These are phyloP conservation scores for Dascillus cervinus DNA, from an alignment of 2,888 invertebrate species.

Conservation along the genomic window DNA sequence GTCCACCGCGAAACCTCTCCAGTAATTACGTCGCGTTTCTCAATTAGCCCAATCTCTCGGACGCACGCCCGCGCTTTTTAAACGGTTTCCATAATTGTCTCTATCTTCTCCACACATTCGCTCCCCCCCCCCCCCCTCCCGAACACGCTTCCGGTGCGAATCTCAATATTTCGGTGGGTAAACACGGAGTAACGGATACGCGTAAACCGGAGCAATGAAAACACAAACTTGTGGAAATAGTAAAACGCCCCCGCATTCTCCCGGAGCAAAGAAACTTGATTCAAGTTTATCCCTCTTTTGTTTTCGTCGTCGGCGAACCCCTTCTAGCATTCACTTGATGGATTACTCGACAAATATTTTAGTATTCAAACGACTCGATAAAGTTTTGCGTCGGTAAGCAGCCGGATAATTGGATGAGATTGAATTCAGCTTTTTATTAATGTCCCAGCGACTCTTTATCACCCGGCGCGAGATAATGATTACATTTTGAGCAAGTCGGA, in stretches of 20 bases:
- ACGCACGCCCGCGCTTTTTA: constrained; percentile 33
- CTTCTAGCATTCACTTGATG: constrained; percentile 29
- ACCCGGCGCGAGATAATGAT: constrained; percentile 20
- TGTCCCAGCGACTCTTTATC: constrained; percentile 20
- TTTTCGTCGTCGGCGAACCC: constrained; percentile 19
- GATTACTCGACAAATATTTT: constrained; percentile 37
- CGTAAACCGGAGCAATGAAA: too few species aligned
- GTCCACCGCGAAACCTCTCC: constrained; percentile 18
- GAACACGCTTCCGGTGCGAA: too few species aligned
- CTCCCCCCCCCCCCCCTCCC: too few species aligned
- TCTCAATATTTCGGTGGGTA: too few species aligned
- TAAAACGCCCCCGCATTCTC: not conserved
- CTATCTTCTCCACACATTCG: too few species aligned
- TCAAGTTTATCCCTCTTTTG: constrained; percentile 18
- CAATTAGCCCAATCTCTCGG: constrained; percentile 34
- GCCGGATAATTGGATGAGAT: constrained; percentile 31
- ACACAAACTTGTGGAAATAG: too few species aligned
- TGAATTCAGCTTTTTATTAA: constrained; percentile 32
- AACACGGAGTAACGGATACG: too few species aligned
- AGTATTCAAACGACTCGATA: constrained; percentile 34
- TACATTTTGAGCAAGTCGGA: constrained; percentile 19
- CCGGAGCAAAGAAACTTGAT: not conserved
- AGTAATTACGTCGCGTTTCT: constrained; percentile 33
- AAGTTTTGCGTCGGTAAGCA: constrained; percentile 30
- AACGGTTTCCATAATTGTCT: too few species aligned